Conservation (phyloP, 2,113 vertebrate genomes). For the Perca flavescens region DNA sequence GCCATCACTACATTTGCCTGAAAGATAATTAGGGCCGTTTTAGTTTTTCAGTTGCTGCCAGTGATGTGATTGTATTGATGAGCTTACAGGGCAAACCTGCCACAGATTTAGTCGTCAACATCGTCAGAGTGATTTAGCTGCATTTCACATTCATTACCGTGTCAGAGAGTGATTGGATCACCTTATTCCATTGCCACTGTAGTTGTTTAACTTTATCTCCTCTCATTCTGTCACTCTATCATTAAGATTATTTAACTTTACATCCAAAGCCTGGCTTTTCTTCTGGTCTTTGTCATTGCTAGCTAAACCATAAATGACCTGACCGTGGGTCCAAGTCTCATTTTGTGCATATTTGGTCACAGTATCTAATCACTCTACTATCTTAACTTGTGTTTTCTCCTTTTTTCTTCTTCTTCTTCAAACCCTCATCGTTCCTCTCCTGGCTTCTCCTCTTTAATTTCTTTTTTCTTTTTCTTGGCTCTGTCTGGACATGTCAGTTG, state of each 20-base stretch:
- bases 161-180: conserved; percentile 30
- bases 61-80: conserved; percentile 13
- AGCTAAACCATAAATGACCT: conserved; percentile 41
- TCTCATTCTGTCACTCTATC: conserved; percentile 41
- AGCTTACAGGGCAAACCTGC: conserved; percentile 10
- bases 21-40: conserved; percentile 22
- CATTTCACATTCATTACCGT: conserved; percentile 21
- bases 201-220: conserved; percentile 18
- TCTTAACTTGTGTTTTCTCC: conserved; percentile 76
- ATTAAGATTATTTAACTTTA: conserved; percentile 21
- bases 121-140: not conserved
- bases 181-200: conserved; percentile 5
- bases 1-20: not conserved
- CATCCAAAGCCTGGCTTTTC: not conserved
- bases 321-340: conserved; percentile 26
- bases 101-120: not conserved
- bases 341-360: conserved; percentile 59
- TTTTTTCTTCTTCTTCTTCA: conserved; percentile 39
- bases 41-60: conserved; percentile 10
- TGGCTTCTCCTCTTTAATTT: conserved; percentile 62
- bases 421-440: conserved; percentile 65
- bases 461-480: conserved; percentile 62
- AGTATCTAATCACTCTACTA: conserved; percentile 60
- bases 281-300: conserved; percentile 35
- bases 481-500: conserved; percentile 85